Evolutionary conservation across 2,113 vertebrate species (phyloP).

Genomic region (Chloropsis hardwickii): DNA sequence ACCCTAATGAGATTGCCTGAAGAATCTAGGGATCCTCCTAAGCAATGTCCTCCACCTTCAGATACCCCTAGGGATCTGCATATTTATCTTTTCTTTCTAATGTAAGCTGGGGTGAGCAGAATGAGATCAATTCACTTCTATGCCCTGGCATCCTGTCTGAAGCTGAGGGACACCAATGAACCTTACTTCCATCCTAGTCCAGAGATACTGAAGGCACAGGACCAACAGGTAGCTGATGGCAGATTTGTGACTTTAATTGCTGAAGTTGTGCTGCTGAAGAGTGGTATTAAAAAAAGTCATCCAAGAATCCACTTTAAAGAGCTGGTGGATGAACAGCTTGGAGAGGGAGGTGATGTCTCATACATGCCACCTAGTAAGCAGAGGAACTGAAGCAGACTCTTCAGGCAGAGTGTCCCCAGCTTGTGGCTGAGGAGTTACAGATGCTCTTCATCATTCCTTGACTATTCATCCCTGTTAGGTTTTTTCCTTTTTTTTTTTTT

Average conservation of each 20-base stretch:
- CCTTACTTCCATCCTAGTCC: not conserved
- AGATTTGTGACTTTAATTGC: not conserved
- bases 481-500: rapidly evolving
- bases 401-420: not conserved
- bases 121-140: not conserved
- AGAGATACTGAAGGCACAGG: not conserved
- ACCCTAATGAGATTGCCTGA: not conserved
- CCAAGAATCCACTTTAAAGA: not conserved
- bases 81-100: not conserved
- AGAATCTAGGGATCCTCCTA: too few relatives aligned
- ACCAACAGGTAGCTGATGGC: not conserved
- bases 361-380: not conserved
- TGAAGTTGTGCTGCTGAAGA: not conserved
- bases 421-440: not conserved
- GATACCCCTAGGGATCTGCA: not conserved
- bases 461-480: not conserved
- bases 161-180: not conserved
- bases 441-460: not conserved
- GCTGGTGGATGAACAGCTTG: not conserved
- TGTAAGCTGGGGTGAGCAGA: not conserved
- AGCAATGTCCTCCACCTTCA: not conserved
- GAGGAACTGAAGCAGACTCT: not conserved
- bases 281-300: not conserved
- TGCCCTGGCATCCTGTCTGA: not conserved
- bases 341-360: not conserved